phyloP scores from a whole-genome alignment of 2,113 vertebrate species.

The Podiceps cristatus region DNA sequence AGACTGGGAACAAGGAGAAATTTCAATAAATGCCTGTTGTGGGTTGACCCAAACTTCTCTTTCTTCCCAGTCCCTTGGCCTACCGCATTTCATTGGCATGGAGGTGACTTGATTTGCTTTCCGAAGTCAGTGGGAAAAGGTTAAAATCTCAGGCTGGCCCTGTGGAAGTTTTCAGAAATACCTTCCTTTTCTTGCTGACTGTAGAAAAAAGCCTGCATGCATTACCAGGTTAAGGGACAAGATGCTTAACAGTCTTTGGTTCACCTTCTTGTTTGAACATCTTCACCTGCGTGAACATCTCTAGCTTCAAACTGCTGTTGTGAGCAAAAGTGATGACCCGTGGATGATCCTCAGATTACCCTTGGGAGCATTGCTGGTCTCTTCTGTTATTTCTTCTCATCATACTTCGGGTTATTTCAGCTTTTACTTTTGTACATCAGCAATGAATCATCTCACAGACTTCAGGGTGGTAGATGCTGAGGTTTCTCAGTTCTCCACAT shows the following conservation, averaged over 20 bases:
- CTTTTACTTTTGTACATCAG: neutral
- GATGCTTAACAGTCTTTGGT: neutral
- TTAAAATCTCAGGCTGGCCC: neutral
- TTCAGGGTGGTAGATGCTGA: neutral
- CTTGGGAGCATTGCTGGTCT: neutral
- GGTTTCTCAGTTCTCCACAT: neutral
- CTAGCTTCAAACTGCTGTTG: neutral
- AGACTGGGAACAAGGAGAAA: too few relatives aligned
- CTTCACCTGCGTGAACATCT: neutral
- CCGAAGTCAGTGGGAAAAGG: neutral
- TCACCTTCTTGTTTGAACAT: neutral
- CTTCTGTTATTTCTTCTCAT: neutral
- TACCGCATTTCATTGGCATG: neutral
- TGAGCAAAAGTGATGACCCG: neutral
- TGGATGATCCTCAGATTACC: neutral
- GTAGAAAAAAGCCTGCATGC: neutral
- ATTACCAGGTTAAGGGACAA: neutral
- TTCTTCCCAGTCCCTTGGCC: neutral
- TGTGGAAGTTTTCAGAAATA: neutral
- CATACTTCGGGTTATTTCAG: neutral
- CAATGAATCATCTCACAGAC: neutral
- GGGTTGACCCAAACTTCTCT: too few relatives aligned
- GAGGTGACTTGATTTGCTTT: neutral
- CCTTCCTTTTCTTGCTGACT: neutral
- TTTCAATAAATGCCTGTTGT: too few relatives aligned